Conservation (phyloP, 2,888 invertebrate species). For the Machimus atricapillus region DNA sequence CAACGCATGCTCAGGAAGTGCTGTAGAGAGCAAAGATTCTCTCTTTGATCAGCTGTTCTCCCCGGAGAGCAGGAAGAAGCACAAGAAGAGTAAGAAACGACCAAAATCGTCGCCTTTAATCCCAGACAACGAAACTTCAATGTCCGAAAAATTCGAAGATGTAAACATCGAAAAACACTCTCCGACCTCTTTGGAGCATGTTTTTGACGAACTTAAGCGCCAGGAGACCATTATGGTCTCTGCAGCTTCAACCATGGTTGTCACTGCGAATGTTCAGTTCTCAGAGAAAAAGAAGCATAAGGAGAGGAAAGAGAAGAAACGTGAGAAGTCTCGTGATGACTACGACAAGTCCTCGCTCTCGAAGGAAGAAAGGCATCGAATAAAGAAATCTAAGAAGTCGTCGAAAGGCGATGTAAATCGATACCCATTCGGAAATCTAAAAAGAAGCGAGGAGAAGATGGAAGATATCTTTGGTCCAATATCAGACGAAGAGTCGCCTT, state of each 20-base stretch:
- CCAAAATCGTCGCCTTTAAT: constrained; percentile 68
- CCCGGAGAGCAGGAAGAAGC: constrained; percentile 74
- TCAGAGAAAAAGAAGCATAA: constrained; percentile 59
- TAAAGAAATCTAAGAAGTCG: constrained; percentile 68
- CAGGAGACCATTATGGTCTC: constrained; percentile 48
- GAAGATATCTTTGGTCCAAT: constrained; percentile 88
- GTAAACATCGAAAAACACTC: constrained; percentile 13
- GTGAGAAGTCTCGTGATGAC: constrained; percentile 54
- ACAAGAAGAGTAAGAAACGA: constrained; percentile 84
- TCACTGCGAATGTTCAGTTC: constrained; percentile 39
- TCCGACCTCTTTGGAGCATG: constrained; percentile 58
- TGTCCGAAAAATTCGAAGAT: constrained; percentile 43
- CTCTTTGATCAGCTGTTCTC: constrained; percentile 60
- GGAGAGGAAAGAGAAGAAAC: constrained; percentile 61
- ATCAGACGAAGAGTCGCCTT: constrained; percentile 71
- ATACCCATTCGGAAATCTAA: constrained; percentile 50
- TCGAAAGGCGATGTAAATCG: constrained; percentile 58
- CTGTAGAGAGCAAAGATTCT: constrained; percentile 63
- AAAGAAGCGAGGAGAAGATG: constrained; percentile 83
- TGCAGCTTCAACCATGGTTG: constrained; percentile 37
- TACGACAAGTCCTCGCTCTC: constrained; percentile 53
- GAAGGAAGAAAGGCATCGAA: constrained; percentile 62
- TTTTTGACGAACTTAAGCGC: constrained; percentile 65
- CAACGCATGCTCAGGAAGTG: constrained; percentile 48
- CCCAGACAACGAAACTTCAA: constrained; percentile 50